Evolutionary conservation across 2,113 vertebrate genomes (phyloP).

Genomic region (Acrocephalus arundinaceus): DNA sequence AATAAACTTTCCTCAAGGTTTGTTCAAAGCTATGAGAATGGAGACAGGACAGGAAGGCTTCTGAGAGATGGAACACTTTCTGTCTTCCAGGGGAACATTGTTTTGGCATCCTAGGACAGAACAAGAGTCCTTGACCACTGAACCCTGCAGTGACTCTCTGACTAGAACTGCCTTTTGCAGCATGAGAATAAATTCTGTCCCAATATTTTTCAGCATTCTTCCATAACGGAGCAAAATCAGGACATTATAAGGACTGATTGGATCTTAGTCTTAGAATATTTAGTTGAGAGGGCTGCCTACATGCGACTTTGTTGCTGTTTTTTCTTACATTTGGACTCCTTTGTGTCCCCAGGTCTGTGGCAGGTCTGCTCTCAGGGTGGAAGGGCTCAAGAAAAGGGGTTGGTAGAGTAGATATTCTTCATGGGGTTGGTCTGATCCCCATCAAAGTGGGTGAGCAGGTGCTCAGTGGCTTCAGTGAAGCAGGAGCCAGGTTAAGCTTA

Average conservation of each 20-base stretch:
- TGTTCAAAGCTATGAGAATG: not conserved
- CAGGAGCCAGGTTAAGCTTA: not conserved
- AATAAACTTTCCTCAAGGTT: not conserved
- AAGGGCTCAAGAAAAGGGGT: not conserved
- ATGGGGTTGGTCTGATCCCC: not conserved
- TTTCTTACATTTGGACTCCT: not conserved
- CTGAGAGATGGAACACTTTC: not conserved
- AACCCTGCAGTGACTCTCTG: not conserved
- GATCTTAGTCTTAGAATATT: not conserved
- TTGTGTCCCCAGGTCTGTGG: not conserved
- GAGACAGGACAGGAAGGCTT: not conserved
- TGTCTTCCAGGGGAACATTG: not conserved
- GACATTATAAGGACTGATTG: not conserved
- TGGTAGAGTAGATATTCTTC: not conserved
- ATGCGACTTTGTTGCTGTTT: not conserved
- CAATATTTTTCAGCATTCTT: not conserved
- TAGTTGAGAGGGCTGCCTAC: not conserved
- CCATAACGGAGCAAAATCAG: not conserved
- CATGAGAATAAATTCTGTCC: not conserved
- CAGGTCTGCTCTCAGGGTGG: not conserved
- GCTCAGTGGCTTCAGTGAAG: not conserved
- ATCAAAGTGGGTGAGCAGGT: not conserved
- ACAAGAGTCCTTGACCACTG: not conserved
- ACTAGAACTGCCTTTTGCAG: not conserved
- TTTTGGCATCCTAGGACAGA: not conserved